These are phyloP conservation scores for Alectoris magna DNA, from an alignment of 2,797 vertebrate genomes.

Conservation along the genomic window DNA sequence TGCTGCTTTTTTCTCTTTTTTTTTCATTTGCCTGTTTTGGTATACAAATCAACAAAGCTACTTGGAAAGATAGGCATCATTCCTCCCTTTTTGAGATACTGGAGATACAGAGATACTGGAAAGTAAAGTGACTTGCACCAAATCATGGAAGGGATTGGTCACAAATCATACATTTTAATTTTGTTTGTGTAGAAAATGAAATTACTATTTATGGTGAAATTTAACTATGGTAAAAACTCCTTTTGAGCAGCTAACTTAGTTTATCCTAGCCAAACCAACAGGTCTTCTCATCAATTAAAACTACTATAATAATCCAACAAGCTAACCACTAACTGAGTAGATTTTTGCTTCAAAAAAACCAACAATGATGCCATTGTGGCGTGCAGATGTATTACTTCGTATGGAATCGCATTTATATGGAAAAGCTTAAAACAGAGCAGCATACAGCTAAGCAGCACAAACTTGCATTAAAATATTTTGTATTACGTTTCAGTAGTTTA, in stretches of 20 bases:
- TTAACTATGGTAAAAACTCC: not conserved
- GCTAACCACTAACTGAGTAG: not conserved
- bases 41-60: not conserved
- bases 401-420: not conserved
- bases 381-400: not conserved
- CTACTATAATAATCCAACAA: not conserved
- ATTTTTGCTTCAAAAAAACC: not conserved
- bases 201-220: not conserved
- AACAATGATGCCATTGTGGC: not conserved
- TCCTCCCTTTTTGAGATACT: not conserved
- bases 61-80: not conserved
- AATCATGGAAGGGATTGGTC: not conserved
- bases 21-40: not conserved
- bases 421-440: not conserved
- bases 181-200: not conserved
- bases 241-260: not conserved
- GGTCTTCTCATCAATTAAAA: not conserved
- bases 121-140: not conserved
- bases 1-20: not conserved
- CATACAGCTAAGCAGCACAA: not conserved
- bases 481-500: not conserved
- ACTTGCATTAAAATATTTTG: not conserved
- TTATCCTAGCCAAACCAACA: not conserved
- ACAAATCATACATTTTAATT: not conserved
- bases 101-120: not conserved